Percentiles rank a stretch among this genome's conserved stretches.
These are phyloP conservation scores for Callyntrura sp. DNA, from an alignment of 2,888 invertebrate species.

Conservation along the genomic window DNA sequence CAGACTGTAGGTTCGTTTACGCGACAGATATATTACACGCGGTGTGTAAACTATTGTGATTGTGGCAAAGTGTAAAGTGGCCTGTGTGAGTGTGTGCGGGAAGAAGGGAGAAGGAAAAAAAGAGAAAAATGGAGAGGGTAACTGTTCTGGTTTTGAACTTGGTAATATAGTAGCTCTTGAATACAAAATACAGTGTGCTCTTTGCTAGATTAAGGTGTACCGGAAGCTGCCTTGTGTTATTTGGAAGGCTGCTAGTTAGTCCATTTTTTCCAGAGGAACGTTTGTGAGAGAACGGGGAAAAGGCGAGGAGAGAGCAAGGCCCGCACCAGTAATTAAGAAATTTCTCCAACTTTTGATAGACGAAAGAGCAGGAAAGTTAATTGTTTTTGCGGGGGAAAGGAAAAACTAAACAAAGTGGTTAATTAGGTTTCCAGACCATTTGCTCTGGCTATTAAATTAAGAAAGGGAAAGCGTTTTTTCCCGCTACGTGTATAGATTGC, in stretches of 20 bases:
- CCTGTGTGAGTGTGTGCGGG: background rate
- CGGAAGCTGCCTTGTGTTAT: background rate
- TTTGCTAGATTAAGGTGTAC: conserved; percentile 14
- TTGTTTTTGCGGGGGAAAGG: conserved; percentile 3
- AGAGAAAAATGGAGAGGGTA: background rate
- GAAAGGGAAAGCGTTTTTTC: background rate
- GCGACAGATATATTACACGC: conserved; percentile 26
- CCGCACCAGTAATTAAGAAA: background rate
- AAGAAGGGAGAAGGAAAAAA: background rate
- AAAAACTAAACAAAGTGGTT: conserved; percentile 5
- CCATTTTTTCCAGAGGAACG: background rate
- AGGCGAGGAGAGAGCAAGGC: background rate
- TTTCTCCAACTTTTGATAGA: background rate
- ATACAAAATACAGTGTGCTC: conserved; percentile 23
- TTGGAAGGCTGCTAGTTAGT: background rate
- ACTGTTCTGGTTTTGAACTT: conserved; percentile 17
- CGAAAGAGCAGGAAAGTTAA: background rate
- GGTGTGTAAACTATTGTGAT: background rate
- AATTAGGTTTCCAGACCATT: conserved; percentile 16
- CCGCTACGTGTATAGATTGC: conserved; percentile 32
- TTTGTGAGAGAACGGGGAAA: background rate
- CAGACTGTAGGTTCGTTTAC: background rate
- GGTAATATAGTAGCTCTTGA: background rate
- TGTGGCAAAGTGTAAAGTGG: background rate
- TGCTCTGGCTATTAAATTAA: conserved; percentile 1